These are phyloP conservation scores for Schizopygopsis malacanthus DNA, from an alignment of 2,797 vertebrate species.

Conservation along the genomic window DNA sequence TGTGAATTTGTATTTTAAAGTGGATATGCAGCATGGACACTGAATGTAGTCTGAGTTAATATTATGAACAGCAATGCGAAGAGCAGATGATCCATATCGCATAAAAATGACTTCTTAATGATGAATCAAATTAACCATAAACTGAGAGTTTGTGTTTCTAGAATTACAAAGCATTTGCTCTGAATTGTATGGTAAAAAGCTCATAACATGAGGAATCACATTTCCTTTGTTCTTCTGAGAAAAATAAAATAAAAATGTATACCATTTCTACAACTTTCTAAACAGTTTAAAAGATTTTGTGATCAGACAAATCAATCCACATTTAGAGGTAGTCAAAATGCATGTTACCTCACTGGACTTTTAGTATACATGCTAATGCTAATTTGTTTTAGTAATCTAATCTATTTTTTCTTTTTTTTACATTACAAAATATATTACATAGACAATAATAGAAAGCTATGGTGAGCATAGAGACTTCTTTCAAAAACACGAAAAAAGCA, in stretches of 20 bases:
- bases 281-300: not conserved
- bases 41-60: conserved; percentile 20
- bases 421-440: not conserved
- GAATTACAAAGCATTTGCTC: conserved; percentile 1
- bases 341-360: not conserved
- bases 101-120: conserved; percentile 1
- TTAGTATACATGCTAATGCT: not conserved
- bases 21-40: not conserved
- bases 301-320: not conserved
- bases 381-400: not conserved
- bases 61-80: not conserved
- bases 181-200: not conserved
- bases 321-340: not conserved
- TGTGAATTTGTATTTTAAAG: not conserved
- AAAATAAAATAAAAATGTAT: not conserved
- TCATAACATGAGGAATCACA: not conserved
- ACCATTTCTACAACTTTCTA: not conserved
- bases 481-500: not conserved
- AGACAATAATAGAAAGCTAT: not conserved
- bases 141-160: not conserved
- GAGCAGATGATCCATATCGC: conserved; percentile 19
- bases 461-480: not conserved
- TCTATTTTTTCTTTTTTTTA: not conserved
- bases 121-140: not conserved
- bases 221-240: not conserved